Conservation (phyloP, 2,888 invertebrate genomes). For the Acanthosepion lycidas region DNA sequence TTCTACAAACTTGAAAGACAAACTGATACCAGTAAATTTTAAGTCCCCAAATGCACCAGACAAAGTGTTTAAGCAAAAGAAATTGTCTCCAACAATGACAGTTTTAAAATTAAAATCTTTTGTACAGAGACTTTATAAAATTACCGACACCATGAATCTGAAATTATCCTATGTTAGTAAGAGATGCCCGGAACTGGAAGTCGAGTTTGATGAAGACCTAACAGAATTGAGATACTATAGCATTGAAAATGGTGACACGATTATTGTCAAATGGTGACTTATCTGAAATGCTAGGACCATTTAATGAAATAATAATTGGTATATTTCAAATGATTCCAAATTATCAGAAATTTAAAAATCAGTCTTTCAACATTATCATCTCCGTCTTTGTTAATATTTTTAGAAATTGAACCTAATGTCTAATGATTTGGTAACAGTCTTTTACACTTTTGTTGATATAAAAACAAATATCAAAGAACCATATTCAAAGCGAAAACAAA, state of each 20-base stretch:
- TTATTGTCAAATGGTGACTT: constrained; percentile 80
- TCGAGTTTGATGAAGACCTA: constrained; percentile 86
- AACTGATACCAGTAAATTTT: not conserved
- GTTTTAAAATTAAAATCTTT: constrained; percentile 84
- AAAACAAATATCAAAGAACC: too few species aligned
- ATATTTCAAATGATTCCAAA: too few species aligned
- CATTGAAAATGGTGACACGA: constrained; percentile 86
- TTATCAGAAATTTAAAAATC: too few species aligned
- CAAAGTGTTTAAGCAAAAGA: constrained; percentile 5
- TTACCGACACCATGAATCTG: constrained; percentile 54
- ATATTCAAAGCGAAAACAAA: too few species aligned
- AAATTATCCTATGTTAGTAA: constrained; percentile 70
- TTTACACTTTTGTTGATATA: too few species aligned
- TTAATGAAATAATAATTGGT: too few species aligned
- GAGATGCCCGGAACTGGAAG: constrained; percentile 80
- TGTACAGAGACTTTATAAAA: constrained; percentile 80
- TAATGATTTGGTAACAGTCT: too few species aligned
- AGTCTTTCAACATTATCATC: too few species aligned
- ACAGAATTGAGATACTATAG: constrained; percentile 89
- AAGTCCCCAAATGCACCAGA: not conserved
- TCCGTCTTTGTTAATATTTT: too few species aligned
- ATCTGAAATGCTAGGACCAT: too few species aligned
- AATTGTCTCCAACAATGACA: constrained; percentile 60
- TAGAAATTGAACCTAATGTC: too few species aligned
- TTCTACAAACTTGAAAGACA: not conserved